Evolutionary conservation across 2,797 vertebrate genomes (phyloP), one percentile per base, ranked within the genome.

Genomic region (Meda fulgida): DNA sequence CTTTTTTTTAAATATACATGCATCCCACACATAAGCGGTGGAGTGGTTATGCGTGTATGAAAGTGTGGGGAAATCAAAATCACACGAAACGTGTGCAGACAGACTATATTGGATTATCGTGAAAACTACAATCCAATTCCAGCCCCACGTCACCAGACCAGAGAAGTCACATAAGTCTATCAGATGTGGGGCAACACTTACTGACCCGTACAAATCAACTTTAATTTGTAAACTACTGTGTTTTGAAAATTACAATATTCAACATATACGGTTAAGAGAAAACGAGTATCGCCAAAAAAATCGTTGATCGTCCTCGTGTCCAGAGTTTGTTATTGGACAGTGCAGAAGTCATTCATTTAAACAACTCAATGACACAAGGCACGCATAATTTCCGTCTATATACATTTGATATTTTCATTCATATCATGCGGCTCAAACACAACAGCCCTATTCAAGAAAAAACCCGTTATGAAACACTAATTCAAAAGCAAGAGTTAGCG

Each of bases 61-160:
- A 38, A 26, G 26, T 29, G 66, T 34, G 13, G 2, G n/a, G 46
- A 40, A 78, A 71, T 38, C 23, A 78, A 31, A 70, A 79, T 34
- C 76, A 51, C 40, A 10, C 48, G 46, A 71, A 36, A 51, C 4
- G 10, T 4, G 66, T 84, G 29, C 65, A 69, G 51, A 53, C 34
- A 40, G 38, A 65, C 31, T 65, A 43, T 83, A 43, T 23, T 48
- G 83, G 75, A 84, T 84, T 84, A 71, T 34, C 16, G 29, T 36
- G 38, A 23, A 4, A 79, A 16, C 26, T 72, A 48, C 58, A 67
- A 55, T 6, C 29, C 38, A 67, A 80, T 48, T 53, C 60, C 51
- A 71, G 78, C 63, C 60, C 77, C 89, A 91, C 82, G 88, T 87
- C 86, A 91, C 7, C 87, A 88, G 11, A 83, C 77, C 53, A 23